phyloP scores from a whole-genome alignment of 2,113 vertebrate species.

The Dromiciops gliroides region DNA sequence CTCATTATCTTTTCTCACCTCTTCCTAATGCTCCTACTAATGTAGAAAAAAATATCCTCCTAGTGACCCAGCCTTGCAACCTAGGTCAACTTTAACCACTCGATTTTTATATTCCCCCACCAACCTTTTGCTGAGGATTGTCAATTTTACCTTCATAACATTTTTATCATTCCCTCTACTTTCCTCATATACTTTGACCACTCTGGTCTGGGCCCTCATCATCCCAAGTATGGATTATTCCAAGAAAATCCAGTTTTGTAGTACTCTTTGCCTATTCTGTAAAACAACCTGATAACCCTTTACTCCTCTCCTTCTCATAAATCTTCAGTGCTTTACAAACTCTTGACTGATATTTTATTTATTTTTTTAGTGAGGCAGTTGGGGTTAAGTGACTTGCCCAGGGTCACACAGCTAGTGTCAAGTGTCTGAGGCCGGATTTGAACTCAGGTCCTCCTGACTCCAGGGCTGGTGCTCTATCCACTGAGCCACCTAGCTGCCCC shows the following conservation, averaged over 20 bases:
- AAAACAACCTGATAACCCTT: background rate
- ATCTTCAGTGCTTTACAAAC: background rate
- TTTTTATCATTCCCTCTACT: background rate
- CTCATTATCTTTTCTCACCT: slow-evolving; percentile 53
- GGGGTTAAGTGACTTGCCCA: too few relatives aligned
- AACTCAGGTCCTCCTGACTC: too few relatives aligned
- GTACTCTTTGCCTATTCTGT: background rate
- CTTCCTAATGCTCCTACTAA: slow-evolving; percentile 13
- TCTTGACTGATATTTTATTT: too few relatives aligned
- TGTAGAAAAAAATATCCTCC: too few relatives aligned
- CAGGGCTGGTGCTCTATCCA: too few relatives aligned
- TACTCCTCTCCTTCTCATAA: background rate
- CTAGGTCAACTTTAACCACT: too few relatives aligned
- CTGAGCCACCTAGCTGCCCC: too few relatives aligned
- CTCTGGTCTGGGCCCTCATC: background rate
- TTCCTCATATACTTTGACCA: too few relatives aligned
- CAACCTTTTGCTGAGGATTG: background rate
- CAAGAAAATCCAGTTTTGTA: background rate
- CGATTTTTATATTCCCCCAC: too few relatives aligned
- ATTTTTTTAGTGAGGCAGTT: too few relatives aligned
- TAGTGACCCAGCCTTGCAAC: background rate
- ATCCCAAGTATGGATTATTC: background rate
- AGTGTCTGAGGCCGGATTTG: too few relatives aligned
- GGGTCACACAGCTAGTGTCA: too few relatives aligned
- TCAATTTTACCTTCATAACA: background rate